Conservation (phyloP, 2,113 vertebrate species). For the Seriola quinqueradiata region DNA sequence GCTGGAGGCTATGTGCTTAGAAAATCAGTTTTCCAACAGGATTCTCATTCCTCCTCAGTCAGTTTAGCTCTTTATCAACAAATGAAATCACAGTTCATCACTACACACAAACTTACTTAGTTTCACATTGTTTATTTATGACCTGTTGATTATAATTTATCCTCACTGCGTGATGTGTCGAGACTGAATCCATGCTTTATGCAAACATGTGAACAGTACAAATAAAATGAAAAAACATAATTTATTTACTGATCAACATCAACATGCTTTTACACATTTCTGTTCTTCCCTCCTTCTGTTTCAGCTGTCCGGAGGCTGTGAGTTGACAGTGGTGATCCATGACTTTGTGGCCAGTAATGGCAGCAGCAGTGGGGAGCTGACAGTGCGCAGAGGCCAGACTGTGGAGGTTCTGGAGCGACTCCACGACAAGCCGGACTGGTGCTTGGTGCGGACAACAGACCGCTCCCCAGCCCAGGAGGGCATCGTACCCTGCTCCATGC, state of each 20-base stretch:
- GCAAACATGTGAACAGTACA: not conserved
- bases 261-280: not conserved
- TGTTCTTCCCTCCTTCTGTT: constrained; percentile 34
- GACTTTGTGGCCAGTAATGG: constrained; percentile 93
- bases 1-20: not conserved
- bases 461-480: constrained; percentile 93
- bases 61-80: too few relatives aligned
- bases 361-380: constrained; percentile 90
- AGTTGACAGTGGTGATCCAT: constrained; percentile 95
- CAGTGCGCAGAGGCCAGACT: constrained; percentile 93
- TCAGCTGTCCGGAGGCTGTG: constrained; percentile 95
- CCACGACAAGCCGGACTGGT: constrained; percentile 96
- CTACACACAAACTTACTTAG: not conserved
- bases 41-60: not conserved
- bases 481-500: constrained; percentile 92
- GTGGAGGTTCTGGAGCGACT: constrained; percentile 95
- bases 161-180: not conserved
- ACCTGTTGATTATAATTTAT: too few relatives aligned
- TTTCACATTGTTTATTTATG: too few relatives aligned
- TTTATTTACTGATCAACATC: not conserved
- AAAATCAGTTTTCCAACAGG: not conserved
- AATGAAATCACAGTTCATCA: not conserved
- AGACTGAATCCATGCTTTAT: constrained; percentile 6
- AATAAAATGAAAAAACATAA: not conserved
- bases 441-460: constrained; percentile 93